Conservation (phyloP, 1,140 invertebrate species). For the Sogatella furcifera region DNA sequence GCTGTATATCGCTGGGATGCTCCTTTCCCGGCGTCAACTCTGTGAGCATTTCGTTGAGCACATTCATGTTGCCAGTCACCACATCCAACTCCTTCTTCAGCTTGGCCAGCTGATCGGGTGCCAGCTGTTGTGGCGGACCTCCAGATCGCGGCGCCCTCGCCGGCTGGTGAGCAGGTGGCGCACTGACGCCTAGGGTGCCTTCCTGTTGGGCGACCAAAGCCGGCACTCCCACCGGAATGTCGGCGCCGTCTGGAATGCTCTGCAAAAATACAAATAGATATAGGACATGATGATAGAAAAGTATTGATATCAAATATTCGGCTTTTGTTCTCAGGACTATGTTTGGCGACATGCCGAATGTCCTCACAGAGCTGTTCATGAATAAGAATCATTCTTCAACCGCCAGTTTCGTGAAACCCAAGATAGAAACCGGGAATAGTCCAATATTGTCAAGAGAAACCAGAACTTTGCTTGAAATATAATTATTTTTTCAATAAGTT, state of each 20-base stretch:
- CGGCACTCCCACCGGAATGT: constrained; percentile 8
- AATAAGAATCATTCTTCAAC: no score
- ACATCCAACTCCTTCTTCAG: constrained; percentile 83
- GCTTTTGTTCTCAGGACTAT: no score
- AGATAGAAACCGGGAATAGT: no score
- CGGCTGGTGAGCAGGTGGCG: background rate
- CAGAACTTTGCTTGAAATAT: no score
- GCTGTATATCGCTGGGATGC: constrained; percentile 44
- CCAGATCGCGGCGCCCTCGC: constrained; percentile 15
- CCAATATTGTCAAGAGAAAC: no score
- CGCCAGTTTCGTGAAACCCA: no score
- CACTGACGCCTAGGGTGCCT: background rate
- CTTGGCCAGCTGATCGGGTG: constrained; percentile 78
- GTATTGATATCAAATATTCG: no score
- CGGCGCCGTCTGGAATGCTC: constrained; percentile 42
- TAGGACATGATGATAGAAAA: no score
- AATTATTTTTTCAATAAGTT: no score
- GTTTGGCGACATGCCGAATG: no score
- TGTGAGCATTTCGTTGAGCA: constrained; percentile 89
- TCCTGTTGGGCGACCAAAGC: constrained; percentile 5
- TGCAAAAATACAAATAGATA: constrained; percentile 22
- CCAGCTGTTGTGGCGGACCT: constrained; percentile 34
- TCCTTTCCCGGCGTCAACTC: constrained; percentile 69
- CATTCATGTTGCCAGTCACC: constrained; percentile 86
- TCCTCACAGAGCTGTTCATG: no score